A percentile compares a stretch with the other conserved stretches of the same genome.
These are phyloP conservation scores for Loxodonta africana DNA, from an alignment of 2,113 vertebrate genomes.

Conservation along the genomic window DNA sequence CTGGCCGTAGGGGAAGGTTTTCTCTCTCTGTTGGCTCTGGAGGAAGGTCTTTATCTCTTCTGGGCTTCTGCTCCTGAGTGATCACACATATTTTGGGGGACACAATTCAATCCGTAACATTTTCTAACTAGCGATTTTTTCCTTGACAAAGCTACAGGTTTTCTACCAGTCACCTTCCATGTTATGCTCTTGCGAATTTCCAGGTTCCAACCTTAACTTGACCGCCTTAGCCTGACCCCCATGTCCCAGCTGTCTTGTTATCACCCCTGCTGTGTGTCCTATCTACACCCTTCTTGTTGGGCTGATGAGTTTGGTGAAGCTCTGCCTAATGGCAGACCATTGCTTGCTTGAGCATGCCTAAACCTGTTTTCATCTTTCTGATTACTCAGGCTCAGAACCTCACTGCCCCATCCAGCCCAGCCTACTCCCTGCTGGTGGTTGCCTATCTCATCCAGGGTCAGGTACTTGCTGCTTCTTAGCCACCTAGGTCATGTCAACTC, in stretches of 20 bases:
- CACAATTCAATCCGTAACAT: background rate
- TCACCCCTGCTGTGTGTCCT: background rate
- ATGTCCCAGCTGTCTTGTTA: background rate
- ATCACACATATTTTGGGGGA: background rate
- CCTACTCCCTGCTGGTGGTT: background rate
- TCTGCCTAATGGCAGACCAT: background rate
- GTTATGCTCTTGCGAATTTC: background rate
- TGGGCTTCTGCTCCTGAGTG: no score
- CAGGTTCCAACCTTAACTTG: background rate
- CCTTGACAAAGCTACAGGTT: slow-evolving; percentile 38
- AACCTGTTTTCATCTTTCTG: background rate
- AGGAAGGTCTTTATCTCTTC: no score
- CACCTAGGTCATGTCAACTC: background rate
- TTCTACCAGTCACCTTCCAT: background rate
- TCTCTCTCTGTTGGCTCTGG: no score
- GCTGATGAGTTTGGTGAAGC: background rate
- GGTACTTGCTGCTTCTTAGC: background rate
- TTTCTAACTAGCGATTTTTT: background rate
- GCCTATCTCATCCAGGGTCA: background rate
- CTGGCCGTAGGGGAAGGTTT: no score
- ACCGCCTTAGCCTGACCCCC: background rate
- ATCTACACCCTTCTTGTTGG: background rate
- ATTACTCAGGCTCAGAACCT: background rate
- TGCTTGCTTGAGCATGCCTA: background rate
- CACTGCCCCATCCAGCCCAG: background rate